Evolutionary conservation across 2,888 invertebrate species (phyloP), one percentile per base, ranked within the genome.

Genomic region (Hoplodrina blanda): DNA sequence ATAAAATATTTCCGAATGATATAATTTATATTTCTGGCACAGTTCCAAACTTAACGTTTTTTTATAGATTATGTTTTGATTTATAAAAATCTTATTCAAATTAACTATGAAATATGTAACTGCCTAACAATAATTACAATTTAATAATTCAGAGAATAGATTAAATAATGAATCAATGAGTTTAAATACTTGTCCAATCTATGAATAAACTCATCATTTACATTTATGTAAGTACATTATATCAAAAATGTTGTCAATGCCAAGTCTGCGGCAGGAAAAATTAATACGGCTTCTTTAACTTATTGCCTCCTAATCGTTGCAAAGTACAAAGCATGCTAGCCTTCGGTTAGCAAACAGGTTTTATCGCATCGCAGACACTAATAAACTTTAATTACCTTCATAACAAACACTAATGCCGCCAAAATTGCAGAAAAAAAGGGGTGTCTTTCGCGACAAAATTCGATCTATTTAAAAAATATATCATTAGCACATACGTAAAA

Each of bases 241-340:
- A 87, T 82, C 85, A 84, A 90, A 80, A 91, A 86, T 87, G 85
- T 80, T 83, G 60, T 78, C 85, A 86, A 86, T 91, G 91, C 89
- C 88, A 90, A 89, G 78, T 83, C 65, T 62, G 69, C 65, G 71
- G 72, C 78, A 82, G 82, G 84, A 86, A 87, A 86, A 88, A 87
- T 88, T 87, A 76, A 73, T 91, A 91, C 83, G 90, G 90, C 90
- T 91, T 91, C 90, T n/a, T 8, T 64, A 68, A 62, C 67, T 73
- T 79, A 81, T 71, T 78, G 19, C 13, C 13, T 41, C 41, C 62
- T 17, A 56, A 46, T 79, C 73, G 68, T 82, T 80, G 71, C 78
- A 69, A 70, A 72, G 66, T 59, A 62, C 53, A 63, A 33, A 69
- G 63, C 74, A 56, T 59, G 63, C 30, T 56, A 71, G 46, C 78